Conservation (phyloP, 64 coral and sea anemone species). For the Montipora capricornis region DNA sequence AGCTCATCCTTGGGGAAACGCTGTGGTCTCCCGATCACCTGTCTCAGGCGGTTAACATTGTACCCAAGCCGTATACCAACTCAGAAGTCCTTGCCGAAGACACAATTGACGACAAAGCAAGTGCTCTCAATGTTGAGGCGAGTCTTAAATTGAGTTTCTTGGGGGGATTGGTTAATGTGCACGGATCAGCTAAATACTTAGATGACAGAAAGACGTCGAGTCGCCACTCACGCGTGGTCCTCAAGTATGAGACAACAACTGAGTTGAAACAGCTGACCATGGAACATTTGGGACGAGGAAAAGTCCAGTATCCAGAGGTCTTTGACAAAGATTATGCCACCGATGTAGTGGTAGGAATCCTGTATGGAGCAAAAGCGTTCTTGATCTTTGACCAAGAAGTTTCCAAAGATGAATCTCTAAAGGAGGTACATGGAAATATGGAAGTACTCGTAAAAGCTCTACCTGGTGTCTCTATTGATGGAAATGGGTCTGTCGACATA, state of each 20-base stretch:
- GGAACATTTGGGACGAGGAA: slow-evolving; percentile 28
- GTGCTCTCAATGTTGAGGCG: slow-evolving; percentile 25
- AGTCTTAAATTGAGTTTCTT: slow-evolving; percentile 59
- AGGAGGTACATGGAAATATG: slow-evolving; percentile 38
- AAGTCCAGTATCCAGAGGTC: slow-evolving; percentile 25
- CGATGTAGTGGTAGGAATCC: slow-evolving; percentile 74
- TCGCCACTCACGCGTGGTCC: slow-evolving; percentile 56
- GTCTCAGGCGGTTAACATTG: not conserved
- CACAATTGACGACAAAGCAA: slow-evolving; percentile 48
- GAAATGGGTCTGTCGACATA: slow-evolving; percentile 6
- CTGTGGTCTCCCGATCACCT: slow-evolving; percentile 58
- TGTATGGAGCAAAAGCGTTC: slow-evolving; percentile 72
- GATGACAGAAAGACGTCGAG: slow-evolving; percentile 62
- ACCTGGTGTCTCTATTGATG: not conserved
- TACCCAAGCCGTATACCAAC: slow-evolving; percentile 8
- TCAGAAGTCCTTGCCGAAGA: slow-evolving; percentile 48
- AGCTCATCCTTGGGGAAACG: slow-evolving; percentile 34
- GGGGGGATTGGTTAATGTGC: slow-evolving; percentile 39
- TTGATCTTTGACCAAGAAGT: slow-evolving; percentile 67
- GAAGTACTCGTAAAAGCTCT: slow-evolving; percentile 28
- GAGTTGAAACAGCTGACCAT: slow-evolving; percentile 51
- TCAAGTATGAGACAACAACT: slow-evolving; percentile 67
- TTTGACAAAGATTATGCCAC: slow-evolving; percentile 56
- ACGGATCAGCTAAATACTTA: slow-evolving; percentile 68
- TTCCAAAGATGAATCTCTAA: slow-evolving; percentile 14